These are phyloP conservation scores for Haliaeetus leucogaster DNA, from an alignment of 2,113 vertebrate genomes.

Conservation along the genomic window DNA sequence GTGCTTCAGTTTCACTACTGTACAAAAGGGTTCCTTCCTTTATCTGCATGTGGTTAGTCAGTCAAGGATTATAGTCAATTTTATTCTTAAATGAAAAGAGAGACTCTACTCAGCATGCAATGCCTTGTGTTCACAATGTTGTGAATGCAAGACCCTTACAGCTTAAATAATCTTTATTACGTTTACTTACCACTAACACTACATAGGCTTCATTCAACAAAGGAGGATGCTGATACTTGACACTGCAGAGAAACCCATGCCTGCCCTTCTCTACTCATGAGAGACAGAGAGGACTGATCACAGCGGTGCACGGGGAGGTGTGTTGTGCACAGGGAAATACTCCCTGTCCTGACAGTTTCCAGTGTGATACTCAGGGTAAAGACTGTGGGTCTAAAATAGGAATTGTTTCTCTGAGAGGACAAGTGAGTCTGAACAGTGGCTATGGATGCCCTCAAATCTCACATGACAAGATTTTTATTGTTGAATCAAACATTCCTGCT, in stretches of 20 bases:
- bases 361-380: not conserved
- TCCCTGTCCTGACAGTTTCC: not conserved
- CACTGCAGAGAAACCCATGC: not conserved
- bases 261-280: not conserved
- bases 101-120: not conserved
- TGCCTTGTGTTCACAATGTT: fast-evolving
- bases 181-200: not conserved
- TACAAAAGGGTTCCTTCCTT: not conserved
- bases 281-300: not conserved
- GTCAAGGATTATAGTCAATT: not conserved
- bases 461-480: not conserved
- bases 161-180: not conserved
- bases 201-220: not conserved
- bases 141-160: not conserved
- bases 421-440: not conserved
- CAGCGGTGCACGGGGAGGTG: not conserved
- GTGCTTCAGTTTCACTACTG: not conserved
- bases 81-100: not conserved
- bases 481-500: not conserved
- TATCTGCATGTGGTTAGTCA: not conserved
- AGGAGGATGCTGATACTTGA: not conserved
- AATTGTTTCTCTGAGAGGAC: not conserved
- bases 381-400: not conserved
- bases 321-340: not conserved
- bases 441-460: not conserved